Evolutionary conservation across 2,888 invertebrate genomes (phyloP).

Genomic region (Cancer borealis): DNA sequence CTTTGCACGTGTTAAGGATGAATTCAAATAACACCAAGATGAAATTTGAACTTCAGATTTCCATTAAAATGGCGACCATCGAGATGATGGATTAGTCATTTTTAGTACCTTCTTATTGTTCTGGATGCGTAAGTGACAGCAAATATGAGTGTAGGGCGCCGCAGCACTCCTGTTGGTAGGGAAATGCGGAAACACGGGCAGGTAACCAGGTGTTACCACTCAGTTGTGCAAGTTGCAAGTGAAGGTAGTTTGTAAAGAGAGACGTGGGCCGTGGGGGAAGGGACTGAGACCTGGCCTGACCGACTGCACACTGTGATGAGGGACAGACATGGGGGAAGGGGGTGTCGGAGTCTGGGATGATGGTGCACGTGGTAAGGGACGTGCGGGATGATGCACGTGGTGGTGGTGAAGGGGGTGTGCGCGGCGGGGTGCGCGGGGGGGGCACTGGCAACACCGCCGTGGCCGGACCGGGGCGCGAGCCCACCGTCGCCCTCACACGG

Average conservation of each 20-base stretch:
- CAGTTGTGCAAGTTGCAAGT: slow-evolving; percentile 25
- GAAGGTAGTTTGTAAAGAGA: neutral
- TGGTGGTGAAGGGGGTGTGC: slow-evolving; percentile 55
- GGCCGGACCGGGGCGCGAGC: slow-evolving; percentile 58
- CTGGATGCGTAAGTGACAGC: neutral
- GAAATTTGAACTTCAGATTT: neutral
- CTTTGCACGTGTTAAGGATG: neutral
- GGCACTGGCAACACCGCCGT: slow-evolving; percentile 66
- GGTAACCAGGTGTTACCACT: slow-evolving; percentile 27
- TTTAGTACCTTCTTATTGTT: neutral
- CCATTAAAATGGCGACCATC: slow-evolving; percentile 33
- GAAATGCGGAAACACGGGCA: neutral
- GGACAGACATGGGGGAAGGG: slow-evolving; percentile 27
- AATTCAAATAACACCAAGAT: neutral
- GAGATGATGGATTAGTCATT: neutral
- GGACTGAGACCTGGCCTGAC: neutral
- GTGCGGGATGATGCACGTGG: slow-evolving; percentile 60
- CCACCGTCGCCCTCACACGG: slow-evolving; percentile 63
- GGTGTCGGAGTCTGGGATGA: neutral
- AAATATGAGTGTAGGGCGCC: neutral
- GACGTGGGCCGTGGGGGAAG: neutral
- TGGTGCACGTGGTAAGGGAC: slow-evolving; percentile 51
- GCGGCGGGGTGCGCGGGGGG: slow-evolving; percentile 59
- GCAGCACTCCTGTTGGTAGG: neutral
- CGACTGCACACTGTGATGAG: slow-evolving; percentile 33